These are phyloP conservation scores for Origma solitaria DNA, from an alignment of 2,113 vertebrate species.

Conservation along the genomic window DNA sequence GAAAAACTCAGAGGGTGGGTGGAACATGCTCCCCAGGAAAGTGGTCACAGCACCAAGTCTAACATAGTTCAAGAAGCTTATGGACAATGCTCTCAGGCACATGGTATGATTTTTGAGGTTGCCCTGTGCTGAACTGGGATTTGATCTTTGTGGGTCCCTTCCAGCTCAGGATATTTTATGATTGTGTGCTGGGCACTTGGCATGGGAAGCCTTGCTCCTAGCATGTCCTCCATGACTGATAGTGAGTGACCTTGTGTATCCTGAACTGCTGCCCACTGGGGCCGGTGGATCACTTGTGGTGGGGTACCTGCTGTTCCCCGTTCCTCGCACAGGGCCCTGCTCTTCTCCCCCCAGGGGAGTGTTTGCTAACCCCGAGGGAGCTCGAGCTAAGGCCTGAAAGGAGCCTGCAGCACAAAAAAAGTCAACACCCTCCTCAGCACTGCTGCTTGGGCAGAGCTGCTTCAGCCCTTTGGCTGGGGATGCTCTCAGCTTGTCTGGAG, in stretches of 20 bases:
- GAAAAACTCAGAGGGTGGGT: not conserved
- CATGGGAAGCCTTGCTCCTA: not conserved
- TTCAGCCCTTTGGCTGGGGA: not conserved
- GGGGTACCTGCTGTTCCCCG: not conserved
- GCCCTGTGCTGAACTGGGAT: not conserved
- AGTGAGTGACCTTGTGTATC: not conserved
- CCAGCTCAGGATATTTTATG: not conserved
- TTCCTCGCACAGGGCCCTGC: not conserved
- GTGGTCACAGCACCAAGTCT: not conserved
- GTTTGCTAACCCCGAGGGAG: not conserved
- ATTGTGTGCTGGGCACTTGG: not conserved
- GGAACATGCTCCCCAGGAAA: not conserved
- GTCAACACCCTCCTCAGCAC: not conserved
- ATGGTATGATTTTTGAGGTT: not conserved
- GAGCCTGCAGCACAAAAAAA: not conserved
- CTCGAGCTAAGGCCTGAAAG: not conserved
- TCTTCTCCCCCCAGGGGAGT: not conserved
- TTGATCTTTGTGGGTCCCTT: not conserved
- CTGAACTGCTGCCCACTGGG: not conserved
- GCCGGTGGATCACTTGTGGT: fast-evolving
- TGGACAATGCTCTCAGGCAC: not conserved
- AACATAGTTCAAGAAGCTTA: not conserved
- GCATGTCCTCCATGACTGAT: not conserved
- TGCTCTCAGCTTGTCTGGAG: not conserved
- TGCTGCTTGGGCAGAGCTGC: not conserved